Base-by-base conservation (phyloP, 2,888 invertebrate species). In the Oscheius onirici region DNA sequence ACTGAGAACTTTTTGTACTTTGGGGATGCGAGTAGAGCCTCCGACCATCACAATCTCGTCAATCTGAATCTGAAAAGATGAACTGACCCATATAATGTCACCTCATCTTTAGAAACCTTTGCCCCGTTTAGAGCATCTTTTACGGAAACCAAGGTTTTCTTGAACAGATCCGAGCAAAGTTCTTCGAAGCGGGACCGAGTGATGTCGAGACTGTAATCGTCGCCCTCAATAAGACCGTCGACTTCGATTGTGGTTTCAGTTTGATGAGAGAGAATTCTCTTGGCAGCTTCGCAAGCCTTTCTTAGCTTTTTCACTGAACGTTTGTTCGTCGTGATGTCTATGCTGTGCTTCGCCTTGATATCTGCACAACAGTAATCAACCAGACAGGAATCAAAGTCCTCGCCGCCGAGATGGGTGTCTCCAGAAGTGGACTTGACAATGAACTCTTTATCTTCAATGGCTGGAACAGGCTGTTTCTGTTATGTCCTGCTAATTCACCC, bases 121-220 rank as follows among this genome's bases (percentile, higher is more conserved):
- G 46, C 46, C 5, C 20, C 46, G 95, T 95, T 92, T 70, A 97
- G 90, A 3, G 96, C 92, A 90, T 96, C 96, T 89, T 97, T 96
- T 0, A 97, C 96, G 3, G 96, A 96, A 87, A 95, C 95, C 91
- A 97, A 92, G 75, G 96, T 97, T 74, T 93, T 93, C 79, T 95
- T 92, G 93, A 97, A 97, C 81, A 97, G 91, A 89, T 97, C 97
- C 10, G 95, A 93, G 88, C 95, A 94, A 87, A 99, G 91, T 88
- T 97, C 97, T 89, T 99, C 97, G 89, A 97, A 99, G 86, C 95
- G 92, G 71, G 96, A 96, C 84, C 96, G 91, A n/a, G 95, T 95
- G 88, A 97, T 93, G 60, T 92, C 93, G 0, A 95, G 95, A 90
- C 95, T 95, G 91, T 95, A 97, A 89, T 97, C 97, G 82, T 95